Percentiles rank a stretch among this genome's conserved stretches.
Evolutionary conservation across 2,888 invertebrate genomes (phyloP).

Genomic region (Hirtodrosophila cameraria): DNA sequence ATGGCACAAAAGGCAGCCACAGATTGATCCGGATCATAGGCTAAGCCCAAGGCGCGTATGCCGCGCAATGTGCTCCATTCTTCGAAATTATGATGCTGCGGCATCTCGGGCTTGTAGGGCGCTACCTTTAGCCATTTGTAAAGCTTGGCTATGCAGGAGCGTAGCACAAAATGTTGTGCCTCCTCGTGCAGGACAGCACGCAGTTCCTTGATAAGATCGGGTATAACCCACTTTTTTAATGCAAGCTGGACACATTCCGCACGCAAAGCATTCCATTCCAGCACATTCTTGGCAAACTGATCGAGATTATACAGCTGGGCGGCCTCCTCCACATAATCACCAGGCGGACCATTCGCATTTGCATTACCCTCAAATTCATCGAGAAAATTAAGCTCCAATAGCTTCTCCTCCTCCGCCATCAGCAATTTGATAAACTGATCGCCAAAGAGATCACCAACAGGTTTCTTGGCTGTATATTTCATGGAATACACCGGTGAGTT

Average conservation of each 20-base stretch:
- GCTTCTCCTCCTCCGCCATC: conserved; percentile 92
- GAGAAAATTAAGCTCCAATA: conserved; percentile 89
- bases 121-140: conserved; percentile 94
- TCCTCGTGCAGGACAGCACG: conserved; percentile 91
- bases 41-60: conserved; percentile 93
- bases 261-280: conserved; percentile 97
- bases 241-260: conserved; percentile 95
- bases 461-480: conserved; percentile 97
- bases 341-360: conserved; percentile 85
- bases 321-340: conserved; percentile 94
- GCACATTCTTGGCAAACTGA: conserved; percentile 96
- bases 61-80: conserved; percentile 93
- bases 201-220: conserved; percentile 94
- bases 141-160: conserved; percentile 93
- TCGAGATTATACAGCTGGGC: conserved; percentile 90
- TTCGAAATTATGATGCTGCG: conserved; percentile 93
- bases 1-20: conserved; percentile 95
- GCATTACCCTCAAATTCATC: conserved; percentile 91
- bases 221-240: conserved; percentile 93
- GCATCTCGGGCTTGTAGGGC: conserved; percentile 89
- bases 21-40: conserved; percentile 93
- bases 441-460: conserved; percentile 93
- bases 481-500: conserved; percentile 93
- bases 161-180: conserved; percentile 93
- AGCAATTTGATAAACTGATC: conserved; percentile 95